Percentiles rank a stretch among this genome's conserved stretches.
Evolutionary conservation across 2,888 invertebrate species (phyloP).

Genomic region (Plutella xylostella): DNA sequence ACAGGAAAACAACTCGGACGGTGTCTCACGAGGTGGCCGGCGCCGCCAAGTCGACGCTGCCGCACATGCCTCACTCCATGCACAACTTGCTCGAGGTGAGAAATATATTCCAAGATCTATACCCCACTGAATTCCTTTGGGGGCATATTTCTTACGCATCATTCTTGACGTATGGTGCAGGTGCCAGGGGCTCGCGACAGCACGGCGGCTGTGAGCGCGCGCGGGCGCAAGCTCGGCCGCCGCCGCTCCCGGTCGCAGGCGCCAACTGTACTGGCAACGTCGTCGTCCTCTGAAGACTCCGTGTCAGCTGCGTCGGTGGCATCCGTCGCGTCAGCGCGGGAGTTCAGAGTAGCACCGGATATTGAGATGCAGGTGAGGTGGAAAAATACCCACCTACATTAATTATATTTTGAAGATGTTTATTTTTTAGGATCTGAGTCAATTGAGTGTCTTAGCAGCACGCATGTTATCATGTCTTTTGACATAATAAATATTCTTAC

Average conservation of each 20-base stretch:
- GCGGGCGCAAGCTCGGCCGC: constrained; percentile 46
- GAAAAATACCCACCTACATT: no score
- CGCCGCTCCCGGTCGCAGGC: constrained; percentile 56
- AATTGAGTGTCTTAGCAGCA: no score
- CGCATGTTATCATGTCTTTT: no score
- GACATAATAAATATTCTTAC: no score
- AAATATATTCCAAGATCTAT: neutral
- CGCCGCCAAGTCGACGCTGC: constrained; percentile 67
- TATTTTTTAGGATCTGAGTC: no score
- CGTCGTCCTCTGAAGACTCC: constrained; percentile 51
- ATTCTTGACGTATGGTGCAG: constrained; percentile 26
- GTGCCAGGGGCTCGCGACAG: constrained; percentile 47
- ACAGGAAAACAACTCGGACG: constrained; percentile 70
- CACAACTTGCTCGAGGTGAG: constrained; percentile 70
- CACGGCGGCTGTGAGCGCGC: constrained; percentile 19
- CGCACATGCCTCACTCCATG: constrained; percentile 64
- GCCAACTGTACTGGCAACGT: constrained; percentile 47
- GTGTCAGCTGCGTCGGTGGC: constrained; percentile 57
- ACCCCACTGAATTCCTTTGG: neutral
- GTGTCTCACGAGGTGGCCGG: constrained; percentile 52
- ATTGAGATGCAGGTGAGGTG: constrained; percentile 55
- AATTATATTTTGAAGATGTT: no score
- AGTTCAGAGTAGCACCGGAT: constrained; percentile 43
- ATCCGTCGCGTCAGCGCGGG: constrained; percentile 55
- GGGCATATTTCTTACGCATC: neutral